A percentile compares a stretch with the other conserved stretches of the same genome.
phyloP scores from a whole-genome alignment of 2,888 invertebrate species.

The Yponomeuta cagnagella region DNA sequence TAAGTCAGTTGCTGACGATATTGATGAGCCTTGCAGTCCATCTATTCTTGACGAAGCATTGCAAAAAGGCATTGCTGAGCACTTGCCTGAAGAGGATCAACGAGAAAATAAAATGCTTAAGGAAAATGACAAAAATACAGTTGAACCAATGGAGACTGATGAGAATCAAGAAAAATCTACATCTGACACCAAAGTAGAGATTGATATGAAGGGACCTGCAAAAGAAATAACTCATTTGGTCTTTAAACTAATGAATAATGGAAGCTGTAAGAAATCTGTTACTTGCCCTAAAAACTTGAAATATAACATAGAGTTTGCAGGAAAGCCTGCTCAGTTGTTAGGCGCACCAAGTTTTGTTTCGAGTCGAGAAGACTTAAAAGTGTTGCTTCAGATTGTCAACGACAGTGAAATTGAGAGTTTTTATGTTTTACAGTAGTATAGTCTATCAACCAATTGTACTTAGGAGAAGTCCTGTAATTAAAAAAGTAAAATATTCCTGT shows the following conservation, averaged over 20 bases:
- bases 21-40: conserved; percentile 44
- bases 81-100: conserved; percentile 34
- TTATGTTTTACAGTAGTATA: conserved; percentile 52
- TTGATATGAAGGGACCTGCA: conserved; percentile 8
- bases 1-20: background rate
- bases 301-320: conserved; percentile 58
- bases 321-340: conserved; percentile 58
- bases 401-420: conserved; percentile 60
- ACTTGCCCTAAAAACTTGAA: conserved; percentile 63
- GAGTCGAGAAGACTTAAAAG: conserved; percentile 63
- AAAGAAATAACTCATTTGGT: conserved; percentile 44
- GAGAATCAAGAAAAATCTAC: conserved; percentile 15
- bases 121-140: conserved; percentile 20
- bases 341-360: conserved; percentile 68
- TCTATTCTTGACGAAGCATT: conserved; percentile 61
- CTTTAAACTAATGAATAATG: conserved; percentile 54
- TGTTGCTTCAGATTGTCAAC: conserved; percentile 69
- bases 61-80: conserved; percentile 55
- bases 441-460: background rate
- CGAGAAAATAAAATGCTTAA: conserved; percentile 17
- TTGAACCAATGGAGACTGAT: conserved; percentile 25
- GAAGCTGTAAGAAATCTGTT: conserved; percentile 52
- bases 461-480: conserved; percentile 1
- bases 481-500: background rate
- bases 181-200: conserved; percentile 6